phyloP scores from a whole-genome alignment of 2,888 invertebrate species.

The Ariolimax columbianus region DNA sequence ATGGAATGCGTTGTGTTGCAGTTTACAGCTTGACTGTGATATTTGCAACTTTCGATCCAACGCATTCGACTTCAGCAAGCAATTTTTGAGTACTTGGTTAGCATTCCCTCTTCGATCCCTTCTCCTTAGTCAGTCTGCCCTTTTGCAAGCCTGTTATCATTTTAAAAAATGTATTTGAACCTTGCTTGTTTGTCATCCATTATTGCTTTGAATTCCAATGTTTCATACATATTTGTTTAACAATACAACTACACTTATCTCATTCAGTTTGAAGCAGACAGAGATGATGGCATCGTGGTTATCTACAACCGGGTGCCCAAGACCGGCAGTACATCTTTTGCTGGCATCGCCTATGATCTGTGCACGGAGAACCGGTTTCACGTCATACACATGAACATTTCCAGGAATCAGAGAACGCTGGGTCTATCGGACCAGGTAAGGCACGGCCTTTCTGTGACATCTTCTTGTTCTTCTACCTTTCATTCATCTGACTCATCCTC shows the following conservation, averaged over 20 bases:
- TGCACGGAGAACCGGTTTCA: conserved; percentile 51
- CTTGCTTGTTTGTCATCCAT: not conserved
- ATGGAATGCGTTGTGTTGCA: too few species aligned
- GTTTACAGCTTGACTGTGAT: too few species aligned
- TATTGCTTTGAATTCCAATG: too few species aligned
- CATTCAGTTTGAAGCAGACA: conserved; percentile 17
- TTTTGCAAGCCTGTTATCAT: too few species aligned
- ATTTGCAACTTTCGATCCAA: too few species aligned
- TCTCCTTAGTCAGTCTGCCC: too few species aligned
- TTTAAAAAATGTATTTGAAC: too few species aligned
- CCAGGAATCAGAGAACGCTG: conserved; percentile 50
- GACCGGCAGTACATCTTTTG: conserved; percentile 56
- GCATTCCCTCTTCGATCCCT: too few species aligned
- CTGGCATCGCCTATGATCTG: conserved; percentile 53
- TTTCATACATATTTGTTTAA: too few species aligned
- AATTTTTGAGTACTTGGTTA: too few species aligned
- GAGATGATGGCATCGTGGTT: conserved; percentile 48
- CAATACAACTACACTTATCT: not conserved
- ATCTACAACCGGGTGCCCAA: conserved; percentile 57
- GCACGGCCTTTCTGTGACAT: not conserved
- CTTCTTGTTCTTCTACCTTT: not conserved
- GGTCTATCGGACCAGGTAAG: conserved; percentile 54
- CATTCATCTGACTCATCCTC: not conserved
- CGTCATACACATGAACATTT: conserved; percentile 51
- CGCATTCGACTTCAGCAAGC: too few species aligned